Base-by-base conservation (phyloP, 64 coral and sea anemone species). In the Anthopleura sola region DNA sequence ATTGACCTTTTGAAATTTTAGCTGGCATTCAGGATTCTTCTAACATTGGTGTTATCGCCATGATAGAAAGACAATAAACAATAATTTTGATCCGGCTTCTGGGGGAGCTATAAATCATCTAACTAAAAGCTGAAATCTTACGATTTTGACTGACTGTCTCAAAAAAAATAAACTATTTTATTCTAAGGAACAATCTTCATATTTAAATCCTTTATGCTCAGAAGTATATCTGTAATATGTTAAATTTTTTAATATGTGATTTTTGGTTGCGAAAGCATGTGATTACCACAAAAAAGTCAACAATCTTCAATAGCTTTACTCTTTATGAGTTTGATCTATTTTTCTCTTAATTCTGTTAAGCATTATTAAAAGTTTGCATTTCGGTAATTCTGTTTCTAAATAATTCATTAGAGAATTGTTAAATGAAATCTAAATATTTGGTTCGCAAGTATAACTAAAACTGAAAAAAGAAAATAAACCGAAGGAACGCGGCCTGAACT, bases 1-100 rank as follows among this genome's bases (percentile, higher is more conserved):
- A 62, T 62, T 62, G 58, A 62, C 58, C 58, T 62, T 62, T 62
- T 62, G 58, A 62, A 62, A 62, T 24, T 62, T 62, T 62, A 23
- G 21, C 58, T 23, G 58, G 21, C 58, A 62, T 62, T 23, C 21
- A 62, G 23, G 24, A n/a, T 26, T 62, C n/a, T 62, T 20, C 21
- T 26, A 20, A 56, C 20, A 56, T 56, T 56, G 20, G 16, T 62
- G n/a, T 26, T 62, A 26, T 62, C n/a, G 8, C 58, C n/a, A 23
- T 62, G n/a, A 26, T n/a, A 62, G 58, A 26, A 7, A 62, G 8
- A 62, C 58, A 62, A 62, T 62, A 62, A 62, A 5, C 1, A 5
- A 62, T 62, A 62, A 62, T 62, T n/a, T 26, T 8, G 21, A 62
- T 62, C 58, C 58, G 58, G 21, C 11, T 26, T 5, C 24, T 5